phyloP scores from a whole-genome alignment of 2,888 invertebrate species.

The Orthonevra nobilis region DNA sequence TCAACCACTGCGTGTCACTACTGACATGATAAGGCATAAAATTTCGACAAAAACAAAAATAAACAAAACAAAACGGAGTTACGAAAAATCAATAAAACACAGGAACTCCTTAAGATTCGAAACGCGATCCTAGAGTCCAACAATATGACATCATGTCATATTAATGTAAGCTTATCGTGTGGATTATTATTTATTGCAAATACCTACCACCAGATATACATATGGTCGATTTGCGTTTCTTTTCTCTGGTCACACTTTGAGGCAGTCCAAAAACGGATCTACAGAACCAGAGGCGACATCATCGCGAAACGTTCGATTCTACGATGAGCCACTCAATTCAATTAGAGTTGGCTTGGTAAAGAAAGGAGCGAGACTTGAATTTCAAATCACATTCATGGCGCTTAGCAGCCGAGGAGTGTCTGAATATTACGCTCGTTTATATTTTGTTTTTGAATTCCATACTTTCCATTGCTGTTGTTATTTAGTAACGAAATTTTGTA shows the following conservation, averaged over 20 bases:
- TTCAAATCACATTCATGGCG: constrained; percentile 52
- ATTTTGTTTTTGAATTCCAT: constrained; percentile 14
- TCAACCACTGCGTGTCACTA: too few relatives aligned
- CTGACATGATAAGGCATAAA: too few relatives aligned
- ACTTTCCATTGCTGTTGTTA: constrained; percentile 44
- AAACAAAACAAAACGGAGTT: too few relatives aligned
- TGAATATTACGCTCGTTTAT: constrained; percentile 20
- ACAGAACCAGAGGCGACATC: constrained; percentile 35
- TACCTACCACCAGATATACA: constrained; percentile 4
- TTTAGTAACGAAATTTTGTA: constrained; percentile 29
- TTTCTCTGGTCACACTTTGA: constrained; percentile 60
- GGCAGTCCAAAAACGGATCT: constrained; percentile 63
- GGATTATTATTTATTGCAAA: constrained; percentile 29
- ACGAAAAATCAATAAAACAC: background rate
- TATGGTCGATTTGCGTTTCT: constrained; percentile 26
- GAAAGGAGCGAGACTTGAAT: constrained; percentile 57
- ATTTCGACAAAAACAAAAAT: too few relatives aligned
- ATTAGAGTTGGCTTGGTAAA: constrained; percentile 51
- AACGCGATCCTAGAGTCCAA: constrained; percentile 50
- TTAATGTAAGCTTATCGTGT: constrained; percentile 60
- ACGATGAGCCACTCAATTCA: constrained; percentile 49
- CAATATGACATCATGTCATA: constrained; percentile 68
- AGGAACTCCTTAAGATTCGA: constrained; percentile 59
- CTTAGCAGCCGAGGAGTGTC: constrained; percentile 48
- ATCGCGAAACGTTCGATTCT: background rate